Percentiles rank a stretch among this genome's conserved stretches.
These are phyloP conservation scores for Ceramica pisi DNA, from an alignment of 2,888 invertebrate genomes.

Conservation along the genomic window DNA sequence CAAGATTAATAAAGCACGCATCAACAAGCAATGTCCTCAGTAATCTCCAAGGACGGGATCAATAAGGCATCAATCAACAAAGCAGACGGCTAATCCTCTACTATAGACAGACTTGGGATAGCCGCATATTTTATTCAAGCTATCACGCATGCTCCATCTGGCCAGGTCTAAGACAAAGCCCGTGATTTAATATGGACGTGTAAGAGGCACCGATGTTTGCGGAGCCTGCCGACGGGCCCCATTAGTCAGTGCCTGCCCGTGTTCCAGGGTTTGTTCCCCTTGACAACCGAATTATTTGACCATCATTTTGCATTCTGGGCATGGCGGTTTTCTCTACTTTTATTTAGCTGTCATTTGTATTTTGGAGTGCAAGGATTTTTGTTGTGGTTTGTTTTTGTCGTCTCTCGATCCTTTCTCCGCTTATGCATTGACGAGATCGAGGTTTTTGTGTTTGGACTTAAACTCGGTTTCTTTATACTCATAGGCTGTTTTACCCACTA, in stretches of 20 bases:
- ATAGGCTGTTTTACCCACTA: not conserved
- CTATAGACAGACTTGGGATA: slow-evolving; percentile 30
- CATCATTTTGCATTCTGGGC: slow-evolving; percentile 77
- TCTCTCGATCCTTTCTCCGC: slow-evolving; percentile 4
- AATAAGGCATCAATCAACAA: slow-evolving; percentile 41
- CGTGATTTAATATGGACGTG: slow-evolving; percentile 79
- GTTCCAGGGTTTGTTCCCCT: slow-evolving; percentile 77
- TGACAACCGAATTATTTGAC: slow-evolving; percentile 81
- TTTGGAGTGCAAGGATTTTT: slow-evolving; percentile 17
- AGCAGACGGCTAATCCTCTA: slow-evolving; percentile 35
- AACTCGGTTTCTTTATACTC: not conserved
- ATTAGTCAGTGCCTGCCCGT: slow-evolving; percentile 75
- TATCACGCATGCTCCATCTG: slow-evolving; percentile 61
- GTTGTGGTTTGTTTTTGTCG: slow-evolving; percentile 8
- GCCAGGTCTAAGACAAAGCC: slow-evolving; percentile 70
- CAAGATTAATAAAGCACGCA: not conserved
- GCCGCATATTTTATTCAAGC: slow-evolving; percentile 61
- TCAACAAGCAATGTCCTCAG: slow-evolving; percentile 7
- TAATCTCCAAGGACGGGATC: slow-evolving; percentile 35
- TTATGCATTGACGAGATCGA: not conserved
- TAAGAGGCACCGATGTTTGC: slow-evolving; percentile 69
- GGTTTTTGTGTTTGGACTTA: not conserved
- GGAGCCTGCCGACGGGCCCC: slow-evolving; percentile 68
- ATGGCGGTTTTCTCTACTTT: slow-evolving; percentile 55
- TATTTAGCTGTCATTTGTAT: slow-evolving; percentile 54